Base-by-base conservation (phyloP, 2,888 invertebrate species). In the Tholera decimalis region DNA sequence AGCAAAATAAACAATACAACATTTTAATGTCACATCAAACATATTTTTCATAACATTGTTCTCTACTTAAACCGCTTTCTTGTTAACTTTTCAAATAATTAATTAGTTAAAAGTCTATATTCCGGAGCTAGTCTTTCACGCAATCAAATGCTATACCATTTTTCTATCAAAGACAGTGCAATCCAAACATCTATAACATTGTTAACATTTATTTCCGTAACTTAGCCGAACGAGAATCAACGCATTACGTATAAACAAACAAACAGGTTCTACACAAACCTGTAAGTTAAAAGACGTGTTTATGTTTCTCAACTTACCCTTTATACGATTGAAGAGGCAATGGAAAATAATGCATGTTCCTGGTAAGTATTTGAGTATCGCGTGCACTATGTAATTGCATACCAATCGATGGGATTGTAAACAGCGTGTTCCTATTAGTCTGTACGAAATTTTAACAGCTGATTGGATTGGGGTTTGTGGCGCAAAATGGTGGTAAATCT, bases 351-450 rank as follows among this genome's bases (percentile, higher is more conserved):
- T 69, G 49, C 66, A 62, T 76, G 62, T 76, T 69, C 66, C 33
- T 53, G 53, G 28, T 43, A 53, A 28, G 33, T 62, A 67, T 62
- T 67, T 54, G 60, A 79, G 70, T 43, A 73, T 77, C 49, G 77
- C 79, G 80, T 79, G 79, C 73, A 35, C 0, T 15, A 11, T 0
- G 20, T 47, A 59, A 61, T 39, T 24, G 4, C 4, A 39, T 41
- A 35, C 2, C 58, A 69, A 70, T 73, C 67, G 64, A 79, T 64
- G 15, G 30, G 15, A 50, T 24, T 65, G 65, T 61, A 59, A 78
- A 79, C 73, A 79, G 69, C 65, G 59, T 59, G 59, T 49, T 43
- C 15, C 20, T 15, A 51, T 56, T 54, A 65, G 73, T 35, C 41
- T 47, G 43, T 47, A 60, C 43, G 51, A 37, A 41, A 9, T 46